These are phyloP conservation scores for Meloidogyne floridensis DNA, from an alignment of 1,140 invertebrate species.

Conservation along the genomic window DNA sequence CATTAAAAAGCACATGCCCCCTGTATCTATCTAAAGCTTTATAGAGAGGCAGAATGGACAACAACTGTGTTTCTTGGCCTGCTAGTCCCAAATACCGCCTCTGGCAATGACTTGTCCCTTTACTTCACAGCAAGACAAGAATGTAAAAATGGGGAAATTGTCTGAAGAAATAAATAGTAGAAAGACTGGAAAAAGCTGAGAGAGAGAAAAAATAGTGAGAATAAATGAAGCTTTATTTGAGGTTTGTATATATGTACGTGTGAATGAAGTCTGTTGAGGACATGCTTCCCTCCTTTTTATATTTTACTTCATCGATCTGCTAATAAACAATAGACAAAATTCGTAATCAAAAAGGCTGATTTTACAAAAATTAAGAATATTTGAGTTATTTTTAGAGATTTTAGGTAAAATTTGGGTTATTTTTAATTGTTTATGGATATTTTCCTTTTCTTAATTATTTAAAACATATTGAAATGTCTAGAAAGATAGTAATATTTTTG, in stretches of 20 bases:
- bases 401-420: too few species aligned
- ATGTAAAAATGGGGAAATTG: not conserved
- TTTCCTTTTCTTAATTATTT: too few species aligned
- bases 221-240: not conserved
- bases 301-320: not conserved
- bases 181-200: not conserved
- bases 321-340: conserved; percentile 3
- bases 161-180: not conserved
- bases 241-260: not conserved
- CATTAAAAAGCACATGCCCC: not conserved
- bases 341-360: too few species aligned
- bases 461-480: too few species aligned
- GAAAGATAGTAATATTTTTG: too few species aligned
- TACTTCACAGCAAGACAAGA: not conserved
- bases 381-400: too few species aligned
- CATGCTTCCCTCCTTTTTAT: not conserved
- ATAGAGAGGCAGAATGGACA: not conserved
- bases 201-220: not conserved
- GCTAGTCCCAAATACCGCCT: not conserved
- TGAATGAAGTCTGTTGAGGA: not conserved
- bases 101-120: not conserved
- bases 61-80: not conserved
- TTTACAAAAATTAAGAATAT: too few species aligned
- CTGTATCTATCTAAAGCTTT: not conserved
- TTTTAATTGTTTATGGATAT: too few species aligned